Evolutionary conservation across 2,113 vertebrate genomes (phyloP), one percentile per base, ranked within the genome.

Genomic region (Gambusia affinis): DNA sequence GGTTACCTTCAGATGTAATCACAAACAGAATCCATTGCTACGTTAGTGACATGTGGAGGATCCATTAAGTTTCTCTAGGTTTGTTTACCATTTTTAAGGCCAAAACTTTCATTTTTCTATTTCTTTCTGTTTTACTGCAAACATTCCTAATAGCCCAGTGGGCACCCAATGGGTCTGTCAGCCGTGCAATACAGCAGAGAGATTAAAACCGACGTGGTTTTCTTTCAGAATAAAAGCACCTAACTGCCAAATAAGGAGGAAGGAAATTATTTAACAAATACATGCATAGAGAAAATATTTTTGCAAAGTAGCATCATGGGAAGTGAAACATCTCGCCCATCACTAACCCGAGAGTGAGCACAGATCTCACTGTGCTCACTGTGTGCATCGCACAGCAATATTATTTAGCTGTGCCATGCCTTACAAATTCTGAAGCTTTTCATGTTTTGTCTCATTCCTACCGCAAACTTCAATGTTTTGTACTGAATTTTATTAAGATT

Each of bases 1-100:
- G 77, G 91, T 91, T 89, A 81, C 79, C 81, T 89, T 76, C 78
- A 66, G 79, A 75, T 75, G 80, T 82, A 80, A 78, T 85, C 80
- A 82, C 80, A 75, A 79, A 79, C 17, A 42, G 60, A 88, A 83
- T 83, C 83, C 82, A 85, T 84, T 73, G 64, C 78, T 64, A 84
- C 4, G 68, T 60, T 28, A 39, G 51, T 33, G 30, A 31, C 42
- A 60, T 47, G 63, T 35, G 30, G 35, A 29, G 77, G 73, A 17
- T 31, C 79, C 70, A 70, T 77, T 37, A 30, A 85, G 12, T 85
- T 74, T 81, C 0, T 3, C 39, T 33, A 28, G 30, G 33, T 70
- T 62, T 64, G 33, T 74, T 65, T 71, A 70, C 14, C 68, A 68
- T 65, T 17, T 17, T n/a, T 60, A 17, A 1, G 68, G 51, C 64